Percentiles rank a stretch among this genome's conserved stretches.
phyloP scores from a whole-genome alignment of 2,113 vertebrate species.

The Chloroceryle aenea region DNA sequence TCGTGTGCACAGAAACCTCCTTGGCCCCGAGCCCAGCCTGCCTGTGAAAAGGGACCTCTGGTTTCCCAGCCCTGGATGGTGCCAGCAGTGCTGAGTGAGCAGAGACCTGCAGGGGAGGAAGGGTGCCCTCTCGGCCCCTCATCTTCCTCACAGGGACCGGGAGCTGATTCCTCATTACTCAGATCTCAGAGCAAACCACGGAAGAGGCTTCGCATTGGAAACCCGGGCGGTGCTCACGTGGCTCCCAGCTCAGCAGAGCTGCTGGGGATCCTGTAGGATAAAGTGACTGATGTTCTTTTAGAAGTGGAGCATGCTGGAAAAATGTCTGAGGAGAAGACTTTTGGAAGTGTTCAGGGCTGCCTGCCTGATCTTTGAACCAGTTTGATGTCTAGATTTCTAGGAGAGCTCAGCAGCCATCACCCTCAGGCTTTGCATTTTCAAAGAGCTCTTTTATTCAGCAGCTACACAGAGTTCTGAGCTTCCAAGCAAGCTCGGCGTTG shows the following conservation, averaged over 20 bases:
- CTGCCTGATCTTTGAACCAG: not conserved
- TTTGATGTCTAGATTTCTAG: not conserved
- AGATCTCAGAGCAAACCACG: not conserved
- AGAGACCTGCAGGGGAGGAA: not conserved
- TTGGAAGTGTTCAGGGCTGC: not conserved
- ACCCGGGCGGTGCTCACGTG: fast-evolving
- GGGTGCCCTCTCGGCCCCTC: not conserved
- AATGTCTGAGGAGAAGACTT: not conserved
- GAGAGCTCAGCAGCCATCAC: not conserved
- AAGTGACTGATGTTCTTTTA: not conserved
- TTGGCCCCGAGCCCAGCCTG: not conserved
- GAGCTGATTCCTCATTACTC: not conserved
- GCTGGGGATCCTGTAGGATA: fast-evolving
- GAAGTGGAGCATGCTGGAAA: not conserved
- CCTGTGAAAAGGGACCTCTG: not conserved
- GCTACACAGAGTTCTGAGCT: not conserved
- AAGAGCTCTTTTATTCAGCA: not conserved
- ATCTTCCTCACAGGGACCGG: not conserved
- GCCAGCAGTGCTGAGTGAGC: not conserved
- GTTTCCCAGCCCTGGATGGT: not conserved
- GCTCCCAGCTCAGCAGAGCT: not conserved
- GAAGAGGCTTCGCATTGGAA: not conserved
- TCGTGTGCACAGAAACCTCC: not conserved
- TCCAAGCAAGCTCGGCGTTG: fast-evolving
- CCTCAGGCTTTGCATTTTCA: not conserved